These are phyloP conservation scores for Pogonus chalceus DNA, from an alignment of 1,140 invertebrate species.

Conservation along the genomic window DNA sequence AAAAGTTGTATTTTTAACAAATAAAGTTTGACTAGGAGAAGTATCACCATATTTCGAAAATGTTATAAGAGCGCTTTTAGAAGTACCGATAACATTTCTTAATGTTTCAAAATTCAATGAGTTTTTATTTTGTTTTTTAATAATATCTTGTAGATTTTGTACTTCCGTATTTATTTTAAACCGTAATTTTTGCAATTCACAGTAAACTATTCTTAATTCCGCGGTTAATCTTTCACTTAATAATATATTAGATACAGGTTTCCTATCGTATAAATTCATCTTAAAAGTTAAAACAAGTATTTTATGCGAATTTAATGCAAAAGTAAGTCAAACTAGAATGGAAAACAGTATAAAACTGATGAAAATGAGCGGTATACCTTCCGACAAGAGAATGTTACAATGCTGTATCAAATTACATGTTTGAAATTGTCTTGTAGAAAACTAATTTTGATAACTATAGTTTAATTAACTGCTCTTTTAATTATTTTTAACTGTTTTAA, in stretches of 20 bases:
- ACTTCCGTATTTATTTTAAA: background rate
- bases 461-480: too few relatives aligned
- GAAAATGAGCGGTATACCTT: too few relatives aligned
- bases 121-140: background rate
- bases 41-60: background rate
- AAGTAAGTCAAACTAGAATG: too few relatives aligned
- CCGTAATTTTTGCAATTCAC: background rate
- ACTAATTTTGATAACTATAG: too few relatives aligned
- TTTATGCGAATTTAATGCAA: too few relatives aligned
- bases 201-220: background rate
- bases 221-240: background rate
- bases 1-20: background rate
- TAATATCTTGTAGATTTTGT: background rate
- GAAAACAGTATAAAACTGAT: too few relatives aligned
- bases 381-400: too few relatives aligned
- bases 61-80: background rate
- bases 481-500: too few relatives aligned
- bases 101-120: background rate
- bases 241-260: background rate
- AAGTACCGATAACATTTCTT: background rate
- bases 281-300: too few relatives aligned
- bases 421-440: too few relatives aligned
- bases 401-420: too few relatives aligned
- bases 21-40: background rate
- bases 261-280: constrained; percentile 1